phyloP scores from a whole-genome alignment of 2,113 vertebrate genomes.

The Accipiter virgatus region DNA sequence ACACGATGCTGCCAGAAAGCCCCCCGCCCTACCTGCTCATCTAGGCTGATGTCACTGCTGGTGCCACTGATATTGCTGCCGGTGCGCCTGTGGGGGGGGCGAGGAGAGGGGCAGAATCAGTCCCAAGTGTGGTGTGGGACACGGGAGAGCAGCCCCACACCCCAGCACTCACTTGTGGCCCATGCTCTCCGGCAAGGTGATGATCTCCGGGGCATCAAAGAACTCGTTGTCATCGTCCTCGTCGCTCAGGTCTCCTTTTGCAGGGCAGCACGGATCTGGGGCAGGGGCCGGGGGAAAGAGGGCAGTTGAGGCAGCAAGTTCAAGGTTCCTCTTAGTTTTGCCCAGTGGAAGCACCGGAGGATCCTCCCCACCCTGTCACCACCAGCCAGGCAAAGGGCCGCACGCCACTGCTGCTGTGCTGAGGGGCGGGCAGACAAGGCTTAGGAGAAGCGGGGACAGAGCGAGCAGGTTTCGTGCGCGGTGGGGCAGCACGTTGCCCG shows the following conservation, averaged over 20 bases:
- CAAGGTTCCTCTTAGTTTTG: not conserved
- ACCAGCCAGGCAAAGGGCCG: rapidly evolving
- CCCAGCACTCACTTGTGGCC: slow-evolving; percentile 87
- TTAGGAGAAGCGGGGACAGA: not conserved
- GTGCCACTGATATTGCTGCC: slow-evolving; percentile 93
- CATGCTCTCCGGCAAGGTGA: slow-evolving; percentile 85
- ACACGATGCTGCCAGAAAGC: rapidly evolving
- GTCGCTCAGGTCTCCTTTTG: slow-evolving; percentile 90
- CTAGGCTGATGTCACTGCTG: slow-evolving; percentile 89
- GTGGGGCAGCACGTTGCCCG: not conserved
- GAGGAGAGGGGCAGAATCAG: not conserved
- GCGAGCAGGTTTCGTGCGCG: not conserved
- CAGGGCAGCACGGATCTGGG: slow-evolving; percentile 76
- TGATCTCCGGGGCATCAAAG: slow-evolving; percentile 92
- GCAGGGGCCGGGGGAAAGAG: not conserved
- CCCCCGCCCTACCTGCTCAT: slow-evolving; percentile 79
- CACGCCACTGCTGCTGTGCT: not conserved
- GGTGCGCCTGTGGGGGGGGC: slow-evolving; percentile 78
- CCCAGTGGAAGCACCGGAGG: not conserved
- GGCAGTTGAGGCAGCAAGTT: not conserved
- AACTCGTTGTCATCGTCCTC: slow-evolving; percentile 97
- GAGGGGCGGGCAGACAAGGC: rapidly evolving
- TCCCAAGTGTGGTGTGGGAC: rapidly evolving
- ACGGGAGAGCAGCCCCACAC: not conserved
- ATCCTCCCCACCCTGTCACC: not conserved